phyloP scores from a whole-genome alignment of 2,113 vertebrate genomes.

The Columba livia region DNA sequence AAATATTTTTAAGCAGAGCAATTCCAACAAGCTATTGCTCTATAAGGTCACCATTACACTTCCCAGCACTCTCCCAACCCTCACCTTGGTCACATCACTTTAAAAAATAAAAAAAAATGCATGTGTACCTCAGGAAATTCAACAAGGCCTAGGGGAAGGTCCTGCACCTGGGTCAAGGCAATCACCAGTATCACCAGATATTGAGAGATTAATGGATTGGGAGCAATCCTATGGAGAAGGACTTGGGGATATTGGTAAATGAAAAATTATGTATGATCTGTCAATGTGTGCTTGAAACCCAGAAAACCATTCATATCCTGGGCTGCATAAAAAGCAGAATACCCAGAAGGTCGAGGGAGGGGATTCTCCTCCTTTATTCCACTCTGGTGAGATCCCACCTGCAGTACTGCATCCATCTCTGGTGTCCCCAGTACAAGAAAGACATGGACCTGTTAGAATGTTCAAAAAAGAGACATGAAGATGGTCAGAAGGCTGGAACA shows the following conservation, averaged over 20 bases:
- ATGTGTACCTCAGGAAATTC: neutral
- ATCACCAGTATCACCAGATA: neutral
- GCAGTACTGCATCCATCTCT: neutral
- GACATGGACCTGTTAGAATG: too few species aligned
- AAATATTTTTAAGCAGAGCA: neutral
- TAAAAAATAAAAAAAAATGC: too few species aligned
- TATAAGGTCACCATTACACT: neutral
- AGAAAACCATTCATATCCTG: neutral
- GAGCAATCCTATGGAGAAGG: neutral
- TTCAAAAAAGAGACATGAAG: too few species aligned
- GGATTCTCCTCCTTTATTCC: neutral
- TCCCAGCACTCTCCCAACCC: neutral
- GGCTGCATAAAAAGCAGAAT: neutral
- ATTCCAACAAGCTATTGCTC: neutral
- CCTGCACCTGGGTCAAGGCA: neutral
- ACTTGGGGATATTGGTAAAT: neutral
- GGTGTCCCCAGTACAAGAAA: neutral
- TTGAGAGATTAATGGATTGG: neutral
- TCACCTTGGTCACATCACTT: too few species aligned
- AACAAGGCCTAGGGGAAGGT: neutral
- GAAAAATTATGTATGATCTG: neutral
- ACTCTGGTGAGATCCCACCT: rapidly evolving
- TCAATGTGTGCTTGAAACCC: neutral
- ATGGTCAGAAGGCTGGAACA: too few species aligned
- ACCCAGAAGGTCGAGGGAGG: rapidly evolving